Evolutionary conservation across 2,888 invertebrate species (phyloP).

Genomic region (Cordilura impudica): DNA sequence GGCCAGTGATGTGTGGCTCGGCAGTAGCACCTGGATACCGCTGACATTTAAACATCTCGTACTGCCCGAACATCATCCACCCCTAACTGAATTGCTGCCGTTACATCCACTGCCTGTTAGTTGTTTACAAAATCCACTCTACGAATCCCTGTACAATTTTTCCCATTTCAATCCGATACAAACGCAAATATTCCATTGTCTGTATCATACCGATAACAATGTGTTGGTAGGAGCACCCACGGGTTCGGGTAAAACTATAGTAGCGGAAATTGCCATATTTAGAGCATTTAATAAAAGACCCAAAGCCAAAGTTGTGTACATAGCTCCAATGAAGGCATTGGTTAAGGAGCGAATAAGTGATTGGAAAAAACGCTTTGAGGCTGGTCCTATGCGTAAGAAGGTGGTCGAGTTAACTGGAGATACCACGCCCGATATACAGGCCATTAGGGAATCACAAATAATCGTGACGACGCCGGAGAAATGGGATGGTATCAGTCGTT

Average conservation of each 20-base stretch:
- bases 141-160: conserved; percentile 91
- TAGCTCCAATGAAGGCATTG: conserved; percentile 98
- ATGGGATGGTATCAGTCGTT: conserved; percentile 99
- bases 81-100: conserved; percentile 94
- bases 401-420: conserved; percentile 98
- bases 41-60: conserved; percentile 91
- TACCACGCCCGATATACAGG: conserved; percentile 89
- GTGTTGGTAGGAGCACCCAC: conserved; percentile 90
- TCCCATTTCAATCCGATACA: conserved; percentile 99
- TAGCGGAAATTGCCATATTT: conserved; percentile 98
- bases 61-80: conserved; percentile 93
- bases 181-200: conserved; percentile 97
- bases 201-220: conserved; percentile 96
- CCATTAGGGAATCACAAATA: conserved; percentile 90
- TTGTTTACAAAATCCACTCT: conserved; percentile 87
- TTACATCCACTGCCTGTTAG: conserved; percentile 93
- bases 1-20: conserved; percentile 88
- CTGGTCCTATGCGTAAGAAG: conserved; percentile 83
- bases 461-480: conserved; percentile 99
- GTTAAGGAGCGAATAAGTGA: conserved; percentile 97
- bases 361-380: conserved; percentile 91
- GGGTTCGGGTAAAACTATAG: conserved; percentile 98
- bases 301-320: conserved; percentile 93
- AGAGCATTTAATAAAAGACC: conserved; percentile 91
- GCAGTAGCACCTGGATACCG: conserved; percentile 81